Base-by-base conservation (phyloP, 2,888 invertebrate species). In the Diachrysia chrysitis region DNA sequence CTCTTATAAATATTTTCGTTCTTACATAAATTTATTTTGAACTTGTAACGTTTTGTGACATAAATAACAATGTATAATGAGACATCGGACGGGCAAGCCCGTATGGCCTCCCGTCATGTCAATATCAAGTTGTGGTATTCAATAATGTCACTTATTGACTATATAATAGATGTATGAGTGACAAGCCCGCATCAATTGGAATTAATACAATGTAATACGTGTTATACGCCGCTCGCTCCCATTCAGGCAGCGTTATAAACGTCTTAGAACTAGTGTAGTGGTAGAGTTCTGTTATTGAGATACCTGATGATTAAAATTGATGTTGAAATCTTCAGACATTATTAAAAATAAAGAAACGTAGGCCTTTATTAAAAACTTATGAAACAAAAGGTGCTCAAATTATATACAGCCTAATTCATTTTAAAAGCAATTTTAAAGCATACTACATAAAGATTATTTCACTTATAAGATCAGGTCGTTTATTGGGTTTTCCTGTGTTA, bases 81-180 rank as follows among this genome's bases (percentile, higher is more conserved):
- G 82, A 77, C 76, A 74, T 72, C 64, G 67, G 82, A 85, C 68
- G 62, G 82, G 84, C 66, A 83, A 59, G 76, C 91, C 91, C 92
- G 90, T 91, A 92, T 91, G 76, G 75, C 66, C 79, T 70, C 75
- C 79, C 74, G 83, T 83, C 83, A 82, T 83, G 83, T 87, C 88
- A 88, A 89, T 86, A 86, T 87, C 86, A 83, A 75, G 78, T 82
- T 75, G 60, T 75, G 67, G 68, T 71, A 75, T 79, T 76, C 79
- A 77, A 83, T 75, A 76, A 79, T 62, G 68, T 74, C 74, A 73
- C 74, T 79, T 82, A 83, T 83, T 82, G 81, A 73, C 72, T 67
- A 66, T 75, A 83, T 81, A 78, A 81, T 78, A 74, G 58, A 75
- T 69, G 65, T 71, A 58, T 69, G 79, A 83, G 57, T 82, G 83